Evolutionary conservation across 2,113 vertebrate genomes (phyloP).

Genomic region (Dolichallabes microphthalmus): DNA sequence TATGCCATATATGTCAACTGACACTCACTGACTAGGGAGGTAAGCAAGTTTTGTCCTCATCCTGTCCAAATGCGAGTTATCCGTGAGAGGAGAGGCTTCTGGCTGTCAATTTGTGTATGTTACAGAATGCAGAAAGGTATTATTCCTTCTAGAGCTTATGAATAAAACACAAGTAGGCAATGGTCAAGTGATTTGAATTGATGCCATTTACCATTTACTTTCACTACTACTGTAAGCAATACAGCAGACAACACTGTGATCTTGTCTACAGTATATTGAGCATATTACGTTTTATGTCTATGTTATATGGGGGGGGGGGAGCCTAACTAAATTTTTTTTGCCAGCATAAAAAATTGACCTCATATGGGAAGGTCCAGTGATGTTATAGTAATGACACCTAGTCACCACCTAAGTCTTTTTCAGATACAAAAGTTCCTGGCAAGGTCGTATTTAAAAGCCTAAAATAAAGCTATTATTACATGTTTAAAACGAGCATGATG

Average conservation of each 20-base stretch:
- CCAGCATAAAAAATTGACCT: conserved; percentile 24
- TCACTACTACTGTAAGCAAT: not conserved
- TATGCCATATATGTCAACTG: not conserved
- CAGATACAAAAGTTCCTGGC: not conserved
- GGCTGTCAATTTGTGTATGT: conserved; percentile 6
- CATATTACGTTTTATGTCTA: too few species aligned
- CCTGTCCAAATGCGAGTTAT: conserved; percentile 11
- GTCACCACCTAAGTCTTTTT: conserved; percentile 27
- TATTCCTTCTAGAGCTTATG: not conserved
- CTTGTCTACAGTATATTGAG: not conserved
- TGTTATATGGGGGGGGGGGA: too few species aligned
- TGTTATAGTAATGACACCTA: not conserved
- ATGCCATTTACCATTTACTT: not conserved
- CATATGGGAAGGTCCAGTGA: conserved; percentile 11
- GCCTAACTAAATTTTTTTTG: not conserved
- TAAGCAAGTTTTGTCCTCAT: not conserved
- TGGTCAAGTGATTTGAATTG: not conserved
- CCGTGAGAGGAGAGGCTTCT: not conserved
- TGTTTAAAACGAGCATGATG: not conserved
- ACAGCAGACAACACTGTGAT: not conserved
- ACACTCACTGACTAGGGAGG: not conserved
- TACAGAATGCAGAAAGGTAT: not conserved
- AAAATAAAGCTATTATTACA: conserved; percentile 23
- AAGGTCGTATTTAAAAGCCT: conserved; percentile 14
- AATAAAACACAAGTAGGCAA: not conserved